These are phyloP conservation scores for Drosophila phalerata DNA, from an alignment of 2,888 invertebrate genomes.

Conservation along the genomic window DNA sequence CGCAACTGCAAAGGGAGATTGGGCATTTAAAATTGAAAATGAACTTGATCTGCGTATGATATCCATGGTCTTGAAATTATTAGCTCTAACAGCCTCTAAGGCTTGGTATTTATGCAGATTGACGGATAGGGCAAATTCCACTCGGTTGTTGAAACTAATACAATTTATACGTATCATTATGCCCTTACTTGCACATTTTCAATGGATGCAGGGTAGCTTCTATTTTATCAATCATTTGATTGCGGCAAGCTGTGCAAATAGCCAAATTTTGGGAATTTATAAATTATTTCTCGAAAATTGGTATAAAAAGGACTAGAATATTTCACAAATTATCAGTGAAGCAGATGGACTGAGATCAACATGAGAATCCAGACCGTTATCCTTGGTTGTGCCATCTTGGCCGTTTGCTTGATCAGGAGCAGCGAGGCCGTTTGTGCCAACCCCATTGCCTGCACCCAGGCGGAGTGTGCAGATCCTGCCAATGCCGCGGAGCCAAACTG, in stretches of 20 bases:
- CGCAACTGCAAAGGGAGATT: constrained; percentile 3
- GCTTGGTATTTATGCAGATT: background rate
- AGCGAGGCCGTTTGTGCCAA: constrained; percentile 12
- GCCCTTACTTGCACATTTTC: background rate
- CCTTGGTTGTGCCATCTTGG: constrained; percentile 6
- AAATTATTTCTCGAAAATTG: background rate
- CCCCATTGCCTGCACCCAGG: background rate
- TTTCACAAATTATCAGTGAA: constrained; percentile 6
- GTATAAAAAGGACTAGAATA: constrained; percentile 4
- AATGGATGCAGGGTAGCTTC: background rate
- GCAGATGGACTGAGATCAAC: constrained; percentile 6
- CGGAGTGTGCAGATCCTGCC: background rate
- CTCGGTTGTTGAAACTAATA: background rate
- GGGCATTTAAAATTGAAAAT: background rate
- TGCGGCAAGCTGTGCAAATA: constrained; percentile 1
- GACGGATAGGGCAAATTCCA: background rate
- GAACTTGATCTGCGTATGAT: background rate
- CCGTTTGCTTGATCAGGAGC: constrained; percentile 1
- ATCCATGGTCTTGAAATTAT: background rate
- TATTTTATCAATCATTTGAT: background rate
- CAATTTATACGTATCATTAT: background rate
- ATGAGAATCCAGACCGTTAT: background rate
- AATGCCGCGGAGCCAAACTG: constrained; percentile 9
- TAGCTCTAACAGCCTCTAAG: background rate
- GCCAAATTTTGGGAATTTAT: background rate